These are phyloP conservation scores for Liparis tanakae DNA, from an alignment of 2,797 vertebrate genomes.

Conservation along the genomic window DNA sequence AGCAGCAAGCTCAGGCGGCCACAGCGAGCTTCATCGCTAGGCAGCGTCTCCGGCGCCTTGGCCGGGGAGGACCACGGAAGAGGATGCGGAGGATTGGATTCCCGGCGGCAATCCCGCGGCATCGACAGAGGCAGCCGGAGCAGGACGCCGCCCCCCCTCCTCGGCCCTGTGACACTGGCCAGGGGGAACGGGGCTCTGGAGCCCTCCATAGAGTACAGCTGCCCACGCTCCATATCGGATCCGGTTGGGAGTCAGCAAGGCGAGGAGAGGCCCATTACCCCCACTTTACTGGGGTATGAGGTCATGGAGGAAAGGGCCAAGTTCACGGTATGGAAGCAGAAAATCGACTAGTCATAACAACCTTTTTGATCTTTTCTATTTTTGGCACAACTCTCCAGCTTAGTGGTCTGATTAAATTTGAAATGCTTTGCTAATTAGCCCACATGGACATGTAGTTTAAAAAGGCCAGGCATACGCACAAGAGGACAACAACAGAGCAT, in stretches of 20 bases:
- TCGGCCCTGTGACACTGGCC: slow-evolving; percentile 49
- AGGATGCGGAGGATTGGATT: slow-evolving; percentile 20
- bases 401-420: background rate
- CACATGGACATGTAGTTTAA: background rate
- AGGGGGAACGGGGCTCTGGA: slow-evolving; percentile 68
- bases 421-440: background rate
- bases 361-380: background rate
- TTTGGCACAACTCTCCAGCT: background rate
- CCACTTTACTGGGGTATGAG: slow-evolving; percentile 91
- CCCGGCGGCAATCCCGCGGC: slow-evolving; percentile 49
- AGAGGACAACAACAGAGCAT: background rate
- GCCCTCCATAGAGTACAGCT: slow-evolving; percentile 58
- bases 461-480: background rate
- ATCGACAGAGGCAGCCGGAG: slow-evolving; percentile 55
- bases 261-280: slow-evolving; percentile 74
- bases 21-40: slow-evolving; percentile 73
- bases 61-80: slow-evolving; percentile 23
- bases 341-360: background rate
- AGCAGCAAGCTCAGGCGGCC: slow-evolving; percentile 63
- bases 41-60: slow-evolving; percentile 71
- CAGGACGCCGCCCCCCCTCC: slow-evolving; percentile 63
- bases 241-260: slow-evolving; percentile 56
- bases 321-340: slow-evolving; percentile 87
- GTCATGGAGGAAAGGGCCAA: slow-evolving; percentile 99
- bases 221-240: slow-evolving; percentile 67